These are phyloP conservation scores for Ichneumoninae sp. DNA, from an alignment of 2,888 invertebrate species.

Conservation along the genomic window DNA sequence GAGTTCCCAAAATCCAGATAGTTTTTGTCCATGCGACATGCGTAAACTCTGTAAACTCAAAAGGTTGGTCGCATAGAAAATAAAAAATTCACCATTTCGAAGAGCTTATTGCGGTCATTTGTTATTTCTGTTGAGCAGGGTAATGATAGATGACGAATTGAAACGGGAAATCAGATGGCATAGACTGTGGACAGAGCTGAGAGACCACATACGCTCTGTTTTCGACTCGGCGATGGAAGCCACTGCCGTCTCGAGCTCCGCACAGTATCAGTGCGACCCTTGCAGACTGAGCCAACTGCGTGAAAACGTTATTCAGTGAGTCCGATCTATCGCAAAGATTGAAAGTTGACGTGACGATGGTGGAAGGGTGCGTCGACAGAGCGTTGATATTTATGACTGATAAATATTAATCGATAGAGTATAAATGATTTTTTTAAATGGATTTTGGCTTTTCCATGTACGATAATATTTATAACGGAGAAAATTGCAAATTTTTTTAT, in stretches of 20 bases:
- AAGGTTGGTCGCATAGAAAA: constrained; percentile 71
- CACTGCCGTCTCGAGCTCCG: constrained; percentile 70
- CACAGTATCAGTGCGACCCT: constrained; percentile 72
- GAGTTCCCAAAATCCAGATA: constrained; percentile 67
- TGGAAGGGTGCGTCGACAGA: too few relatives aligned
- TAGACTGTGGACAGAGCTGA: constrained; percentile 84
- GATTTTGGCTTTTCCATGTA: not conserved
- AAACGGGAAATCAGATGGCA: constrained; percentile 79
- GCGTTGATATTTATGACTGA: too few relatives aligned
- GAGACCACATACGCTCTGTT: constrained; percentile 83
- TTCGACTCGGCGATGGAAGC: constrained; percentile 82
- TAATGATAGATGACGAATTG: constrained; percentile 83
- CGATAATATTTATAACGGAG: not conserved
- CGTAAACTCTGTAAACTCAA: constrained; percentile 74
- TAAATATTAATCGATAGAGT: not conserved
- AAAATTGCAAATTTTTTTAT: constrained; percentile 48
- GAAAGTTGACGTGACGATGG: not conserved
- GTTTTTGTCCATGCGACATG: constrained; percentile 77
- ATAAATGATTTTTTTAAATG: not conserved
- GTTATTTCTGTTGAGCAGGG: constrained; percentile 71
- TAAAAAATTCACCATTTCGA: too few relatives aligned
- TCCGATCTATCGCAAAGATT: constrained; percentile 34
- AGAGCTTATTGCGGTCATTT: not conserved
- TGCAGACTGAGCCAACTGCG: constrained; percentile 78
- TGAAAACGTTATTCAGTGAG: constrained; percentile 84